These are phyloP conservation scores for Ceyx cyanopectus DNA, from an alignment of 2,113 vertebrate genomes.

Conservation along the genomic window DNA sequence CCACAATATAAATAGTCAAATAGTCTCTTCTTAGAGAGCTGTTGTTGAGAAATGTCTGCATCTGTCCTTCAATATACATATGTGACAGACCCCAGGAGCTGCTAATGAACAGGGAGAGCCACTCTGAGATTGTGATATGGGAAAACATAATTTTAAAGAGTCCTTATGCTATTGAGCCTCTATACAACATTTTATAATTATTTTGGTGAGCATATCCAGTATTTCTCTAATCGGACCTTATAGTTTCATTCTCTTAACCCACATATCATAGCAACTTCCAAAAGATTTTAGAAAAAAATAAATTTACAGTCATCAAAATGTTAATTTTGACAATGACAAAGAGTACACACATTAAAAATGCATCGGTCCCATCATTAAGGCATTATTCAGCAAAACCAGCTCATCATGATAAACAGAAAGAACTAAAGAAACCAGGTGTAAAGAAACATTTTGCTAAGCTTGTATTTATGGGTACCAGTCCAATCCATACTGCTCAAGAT, in stretches of 20 bases:
- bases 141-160: background rate
- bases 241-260: background rate
- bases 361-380: conserved; percentile 49
- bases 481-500: background rate
- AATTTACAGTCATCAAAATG: conserved; percentile 61
- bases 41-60: background rate
- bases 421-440: conserved; percentile 16
- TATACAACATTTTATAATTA: background rate
- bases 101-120: background rate
- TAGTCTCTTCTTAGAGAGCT: background rate
- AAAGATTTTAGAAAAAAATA: conserved; percentile 17
- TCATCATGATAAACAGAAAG: conserved; percentile 34
- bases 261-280: background rate
- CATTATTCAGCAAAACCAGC: conserved; percentile 61
- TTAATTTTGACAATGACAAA: conserved; percentile 61
- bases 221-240: background rate
- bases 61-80: background rate
- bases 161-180: background rate
- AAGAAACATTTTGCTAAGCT: conserved; percentile 25
- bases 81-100: background rate
- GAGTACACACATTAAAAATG: conserved; percentile 53
- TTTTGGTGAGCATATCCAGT: background rate
- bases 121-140: background rate
- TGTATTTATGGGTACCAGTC: background rate
- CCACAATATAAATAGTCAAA: background rate